Evolutionary conservation across 2,113 vertebrate genomes (phyloP), one percentile per base, ranked within the genome.

Genomic region (zebrafish (Danio rerio)): DNA sequence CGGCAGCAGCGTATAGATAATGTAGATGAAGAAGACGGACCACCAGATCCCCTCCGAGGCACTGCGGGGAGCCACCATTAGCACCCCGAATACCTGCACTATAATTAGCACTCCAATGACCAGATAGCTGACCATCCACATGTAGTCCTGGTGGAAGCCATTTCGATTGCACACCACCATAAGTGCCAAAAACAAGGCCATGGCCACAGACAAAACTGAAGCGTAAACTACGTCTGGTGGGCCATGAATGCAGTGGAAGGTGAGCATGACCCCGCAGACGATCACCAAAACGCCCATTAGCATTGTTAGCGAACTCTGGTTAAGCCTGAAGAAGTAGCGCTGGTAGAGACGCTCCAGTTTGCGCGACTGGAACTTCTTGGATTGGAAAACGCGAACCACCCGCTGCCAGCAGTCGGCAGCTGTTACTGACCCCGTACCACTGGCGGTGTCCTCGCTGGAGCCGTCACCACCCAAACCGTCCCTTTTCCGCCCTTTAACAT

Each of bases 281-380:
- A 99, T 91, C 88, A 98, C 95, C 56, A 99, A 93, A 3, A 97
- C 95, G 0, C 96, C 97, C 98, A 99, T 97, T 66, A 99, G 93
- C 95, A 99, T 96, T 0, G 97, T 98, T 86, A 99, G 91, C 74
- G 96, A 97, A 93, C 97, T 98, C 96, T 98, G 98, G 94, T 99
- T 98, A 91, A 99, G 96, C 90, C 97, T 94, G 89, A 99, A 98
- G 91, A 99, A 98, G 93, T 99, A 99, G 50, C 97, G 96, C 92
- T 99, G 98, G 94, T 99, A 99, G 6, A 99, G 94, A 3, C 96
- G 94, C 90, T 99, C 98, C 94, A 99, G 92, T 87, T 99, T 99
- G 88, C 95, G 91, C 0, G 98, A 98, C 87, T 95, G 96, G 92
- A 99, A 99, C 81, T 96, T 98, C 88, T 99, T 99, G 0, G 98